Evolutionary conservation across 2,888 invertebrate genomes (phyloP), one percentile per base, ranked within the genome.

Genomic region (Drosophila merina): DNA sequence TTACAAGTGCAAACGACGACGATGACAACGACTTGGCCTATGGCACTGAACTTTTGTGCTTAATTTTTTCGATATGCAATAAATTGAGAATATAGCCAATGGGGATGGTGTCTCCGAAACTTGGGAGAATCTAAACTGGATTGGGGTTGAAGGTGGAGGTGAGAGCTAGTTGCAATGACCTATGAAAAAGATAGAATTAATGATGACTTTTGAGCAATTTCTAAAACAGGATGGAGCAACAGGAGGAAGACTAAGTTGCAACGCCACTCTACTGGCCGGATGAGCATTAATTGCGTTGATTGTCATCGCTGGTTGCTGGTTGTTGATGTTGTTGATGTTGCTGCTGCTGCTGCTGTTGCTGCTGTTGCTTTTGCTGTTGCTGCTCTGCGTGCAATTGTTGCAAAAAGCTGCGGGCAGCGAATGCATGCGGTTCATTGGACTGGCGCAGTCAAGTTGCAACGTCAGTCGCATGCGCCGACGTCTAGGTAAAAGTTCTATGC

Each of bases 201-300:
- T 20, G 10, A 10, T 33, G 66, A 45, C 20, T 20, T 28, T 45
- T 38, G 54, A 30, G 10, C 20, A 30, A 60, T 38, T 45, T 51
- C 68, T 54, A 68, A 25, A 60, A 40, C 60, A 71, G 51, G 72
- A 47, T 60, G 66, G 45, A 20, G 20, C 1, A 20, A 20, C 20
- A 20, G 54, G 74, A 50, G 66, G 66, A 70, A 50, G 69, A 66
- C 54, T 54, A 66, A 70, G 69, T 38, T 38, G 58, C 40, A 50
- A 60, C 60, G 60, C 33, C 50, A 62, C 71, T 75, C 56, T 52
- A 62, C 49, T 58, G 68, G 89, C 84, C 89, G 84, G 89, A 88
- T 84, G 84, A 88, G 88, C 88, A 86, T 85, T 85, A 88, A 85
- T 88, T 89, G 85, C 84, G 88, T 89, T 85, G 85, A 89, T 88